Evolutionary conservation across 23 tunicate species (phyloP).

Genomic region (Corella eumyota): DNA sequence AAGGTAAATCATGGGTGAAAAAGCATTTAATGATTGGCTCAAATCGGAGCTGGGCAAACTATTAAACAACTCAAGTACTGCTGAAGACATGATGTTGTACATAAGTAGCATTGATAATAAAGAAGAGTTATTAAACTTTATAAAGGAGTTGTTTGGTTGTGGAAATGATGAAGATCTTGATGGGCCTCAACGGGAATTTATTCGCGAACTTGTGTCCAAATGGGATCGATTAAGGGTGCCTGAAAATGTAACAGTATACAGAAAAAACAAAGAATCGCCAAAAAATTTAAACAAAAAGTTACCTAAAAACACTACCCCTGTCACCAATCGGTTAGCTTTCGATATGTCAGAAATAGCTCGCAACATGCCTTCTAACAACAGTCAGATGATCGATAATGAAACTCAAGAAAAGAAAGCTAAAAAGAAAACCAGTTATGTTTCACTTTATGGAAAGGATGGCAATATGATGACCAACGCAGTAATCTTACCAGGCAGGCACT

Average conservation of each 20-base stretch:
- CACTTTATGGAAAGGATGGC: slow-evolving; percentile 88
- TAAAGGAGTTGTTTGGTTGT: slow-evolving; percentile 14
- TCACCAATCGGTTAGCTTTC: not conserved
- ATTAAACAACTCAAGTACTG: slow-evolving; percentile 7
- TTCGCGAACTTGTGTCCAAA: slow-evolving; percentile 1
- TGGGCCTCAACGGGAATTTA: slow-evolving; percentile 20
- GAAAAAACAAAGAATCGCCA: slow-evolving; percentile 12
- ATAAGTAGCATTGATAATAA: slow-evolving; percentile 7
- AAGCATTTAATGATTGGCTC: too few species aligned
- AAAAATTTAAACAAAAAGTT: not conserved
- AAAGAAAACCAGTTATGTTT: slow-evolving; percentile 59
- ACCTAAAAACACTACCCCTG: not conserved
- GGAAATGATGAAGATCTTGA: not conserved
- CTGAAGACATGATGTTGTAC: slow-evolving; percentile 10
- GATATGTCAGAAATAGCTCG: not conserved
- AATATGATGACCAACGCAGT: slow-evolving; percentile 61
- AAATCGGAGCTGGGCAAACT: too few species aligned
- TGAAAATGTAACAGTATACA: slow-evolving; percentile 58
- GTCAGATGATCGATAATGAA: not conserved
- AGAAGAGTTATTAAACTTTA: slow-evolving; percentile 21
- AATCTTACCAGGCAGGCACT: slow-evolving; percentile 68
- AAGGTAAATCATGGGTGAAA: too few species aligned
- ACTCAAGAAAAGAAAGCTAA: slow-evolving; percentile 38
- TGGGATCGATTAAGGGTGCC: slow-evolving; percentile 40
- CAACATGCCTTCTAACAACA: slow-evolving; percentile 29